Base-by-base conservation (phyloP, 2,797 vertebrate species). In the Halcyon smyrnensis region DNA sequence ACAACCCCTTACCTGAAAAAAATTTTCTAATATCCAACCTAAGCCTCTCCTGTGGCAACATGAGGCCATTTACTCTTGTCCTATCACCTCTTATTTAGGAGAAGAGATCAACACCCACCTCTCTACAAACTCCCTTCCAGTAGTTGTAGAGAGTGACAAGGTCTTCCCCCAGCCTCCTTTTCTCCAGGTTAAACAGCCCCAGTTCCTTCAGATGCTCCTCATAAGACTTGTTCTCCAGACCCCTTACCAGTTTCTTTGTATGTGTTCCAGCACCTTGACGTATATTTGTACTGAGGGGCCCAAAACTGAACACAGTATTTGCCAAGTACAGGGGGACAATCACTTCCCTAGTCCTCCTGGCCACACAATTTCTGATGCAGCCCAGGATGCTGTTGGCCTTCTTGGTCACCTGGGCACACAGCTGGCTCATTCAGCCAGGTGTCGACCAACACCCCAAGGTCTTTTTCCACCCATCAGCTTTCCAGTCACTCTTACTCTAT, bases 131-230 rank as follows among this genome's bases (percentile, higher is more conserved):
- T 41, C 39, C 39, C 15, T 41, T 41, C 15, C 39, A 41, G 39
- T 41, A 41, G 39, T 15, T 41, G 12, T 41, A 41, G 39, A 41
- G 39, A 15, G 39, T 41, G 14, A 56, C 7, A 20, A 45, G 12
- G 7, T 45, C 46, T 0, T 18, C 1, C 3, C 28, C 8, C 8
- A 21, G 13, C 12, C 36, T 68, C 30, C 23, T 60, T 23, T 63
- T 39, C 12, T 41, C 9, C 51, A 65, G 24, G 5, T 1, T 12
- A 3, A 71, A 54, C 34, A 65, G 2, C 8, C 39, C 11, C 68
- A 69, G n/a, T 27, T 69, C 43, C 39, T 11, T 75, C 46, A 71
- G 53, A 20, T 10, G 5, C 36, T 50, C 15, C 39, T 19, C 57
- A 48, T n/a, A 56, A 41, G 1, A 64, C 23, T 12, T 23, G 11